Percentiles rank a stretch among this genome's conserved stretches.
phyloP scores from a whole-genome alignment of 2,797 vertebrate species.

The Pachyuromys duprasi region DNA sequence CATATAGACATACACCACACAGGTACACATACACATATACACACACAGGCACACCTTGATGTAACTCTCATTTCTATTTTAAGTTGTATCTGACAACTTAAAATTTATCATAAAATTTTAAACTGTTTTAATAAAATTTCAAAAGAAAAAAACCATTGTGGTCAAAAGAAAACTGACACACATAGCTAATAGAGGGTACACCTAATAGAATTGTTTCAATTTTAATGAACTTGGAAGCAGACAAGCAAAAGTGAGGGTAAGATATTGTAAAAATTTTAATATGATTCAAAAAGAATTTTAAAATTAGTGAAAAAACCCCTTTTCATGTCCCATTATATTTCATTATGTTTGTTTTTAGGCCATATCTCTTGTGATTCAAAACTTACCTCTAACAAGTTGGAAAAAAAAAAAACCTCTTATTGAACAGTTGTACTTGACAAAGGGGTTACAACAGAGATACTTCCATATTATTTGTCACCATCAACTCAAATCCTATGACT shows the following conservation, averaged over 20 bases:
- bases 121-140: constrained; percentile 22
- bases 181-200: not conserved
- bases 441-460: not conserved
- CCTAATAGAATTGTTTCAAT: not conserved
- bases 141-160: not conserved
- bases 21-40: not conserved
- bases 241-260: not conserved
- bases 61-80: not conserved
- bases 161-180: constrained; percentile 3
- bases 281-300: constrained; percentile 5
- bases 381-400: not conserved
- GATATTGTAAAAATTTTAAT: not conserved
- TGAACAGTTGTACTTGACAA: not conserved
- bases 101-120: not conserved
- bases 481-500: constrained; percentile 4
- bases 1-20: not conserved
- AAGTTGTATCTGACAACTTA: not conserved
- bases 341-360: too few relatives aligned
- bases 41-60: not conserved
- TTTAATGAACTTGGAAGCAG: not conserved
- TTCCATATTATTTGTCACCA: not conserved
- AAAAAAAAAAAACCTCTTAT: not conserved
- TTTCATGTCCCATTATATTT: not conserved
- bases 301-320: not conserved
- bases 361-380: constrained; percentile 11